These are phyloP conservation scores for Lamellibrachia satsuma DNA, from an alignment of 2,888 invertebrate species.

Conservation along the genomic window DNA sequence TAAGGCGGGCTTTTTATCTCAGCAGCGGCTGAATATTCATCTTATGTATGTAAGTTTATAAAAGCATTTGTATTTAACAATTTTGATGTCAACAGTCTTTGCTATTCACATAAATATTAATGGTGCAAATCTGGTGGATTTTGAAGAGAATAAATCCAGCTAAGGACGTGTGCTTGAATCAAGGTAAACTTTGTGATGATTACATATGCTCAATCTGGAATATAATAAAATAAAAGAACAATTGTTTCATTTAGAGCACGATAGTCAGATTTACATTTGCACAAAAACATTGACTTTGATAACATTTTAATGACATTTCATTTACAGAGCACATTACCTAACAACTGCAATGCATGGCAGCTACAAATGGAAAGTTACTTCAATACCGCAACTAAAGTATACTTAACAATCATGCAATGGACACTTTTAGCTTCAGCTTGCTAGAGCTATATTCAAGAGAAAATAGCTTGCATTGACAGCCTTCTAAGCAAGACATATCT, in stretches of 20 bases:
- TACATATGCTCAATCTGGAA: background rate
- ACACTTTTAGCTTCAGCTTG: background rate
- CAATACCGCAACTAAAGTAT: background rate
- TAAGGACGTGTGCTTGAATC: too few relatives aligned
- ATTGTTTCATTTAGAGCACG: too few relatives aligned
- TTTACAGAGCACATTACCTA: background rate
- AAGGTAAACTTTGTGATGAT: background rate
- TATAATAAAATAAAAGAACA: background rate
- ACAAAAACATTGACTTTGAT: background rate
- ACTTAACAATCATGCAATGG: background rate
- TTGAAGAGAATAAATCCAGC: too few relatives aligned
- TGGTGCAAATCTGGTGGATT: too few relatives aligned
- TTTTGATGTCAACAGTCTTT: too few relatives aligned
- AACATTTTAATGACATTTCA: constrained; percentile 11
- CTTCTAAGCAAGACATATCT: background rate
- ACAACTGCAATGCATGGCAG: background rate
- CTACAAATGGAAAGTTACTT: background rate
- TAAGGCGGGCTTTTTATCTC: too few relatives aligned
- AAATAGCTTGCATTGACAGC: background rate
- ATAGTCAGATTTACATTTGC: background rate
- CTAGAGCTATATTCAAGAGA: constrained; percentile 3
- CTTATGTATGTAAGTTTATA: too few relatives aligned
- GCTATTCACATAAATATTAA: too few relatives aligned
- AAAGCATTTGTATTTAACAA: too few relatives aligned
- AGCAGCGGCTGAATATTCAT: too few relatives aligned